phyloP scores from a whole-genome alignment of 2,113 vertebrate species.

The Irena cyanogastra region DNA sequence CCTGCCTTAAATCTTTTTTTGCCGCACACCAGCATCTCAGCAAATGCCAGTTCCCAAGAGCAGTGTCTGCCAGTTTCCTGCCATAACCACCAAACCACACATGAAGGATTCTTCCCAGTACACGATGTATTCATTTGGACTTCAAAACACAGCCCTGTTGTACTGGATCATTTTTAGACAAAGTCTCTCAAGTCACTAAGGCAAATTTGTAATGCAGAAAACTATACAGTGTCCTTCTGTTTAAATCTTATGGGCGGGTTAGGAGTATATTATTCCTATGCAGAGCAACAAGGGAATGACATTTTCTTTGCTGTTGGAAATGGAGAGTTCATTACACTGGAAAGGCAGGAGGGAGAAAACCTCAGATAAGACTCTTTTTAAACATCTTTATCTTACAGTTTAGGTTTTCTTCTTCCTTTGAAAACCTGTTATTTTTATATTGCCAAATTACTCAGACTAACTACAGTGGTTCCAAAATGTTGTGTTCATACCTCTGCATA shows the following conservation, averaged over 20 bases:
- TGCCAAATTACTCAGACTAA: background rate
- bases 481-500: background rate
- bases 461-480: background rate
- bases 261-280: background rate
- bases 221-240: background rate
- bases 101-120: background rate
- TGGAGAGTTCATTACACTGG: background rate
- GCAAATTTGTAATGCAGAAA: background rate
- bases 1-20: constrained; percentile 27
- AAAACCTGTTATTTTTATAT: background rate
- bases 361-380: background rate
- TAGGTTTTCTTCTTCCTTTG: background rate
- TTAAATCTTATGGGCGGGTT: background rate
- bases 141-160: background rate
- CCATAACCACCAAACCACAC: constrained; percentile 20
- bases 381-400: background rate
- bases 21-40: background rate
- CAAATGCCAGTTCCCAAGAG: background rate
- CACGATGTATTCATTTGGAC: background rate
- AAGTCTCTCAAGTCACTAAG: background rate
- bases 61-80: background rate
- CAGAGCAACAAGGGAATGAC: background rate
- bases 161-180: background rate
- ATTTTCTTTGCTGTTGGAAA: background rate
- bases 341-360: background rate